A percentile compares a stretch with the other conserved stretches of the same genome.
Conservation (phyloP, 2,797 vertebrate genomes). For the Austrolebias charrua region DNA sequence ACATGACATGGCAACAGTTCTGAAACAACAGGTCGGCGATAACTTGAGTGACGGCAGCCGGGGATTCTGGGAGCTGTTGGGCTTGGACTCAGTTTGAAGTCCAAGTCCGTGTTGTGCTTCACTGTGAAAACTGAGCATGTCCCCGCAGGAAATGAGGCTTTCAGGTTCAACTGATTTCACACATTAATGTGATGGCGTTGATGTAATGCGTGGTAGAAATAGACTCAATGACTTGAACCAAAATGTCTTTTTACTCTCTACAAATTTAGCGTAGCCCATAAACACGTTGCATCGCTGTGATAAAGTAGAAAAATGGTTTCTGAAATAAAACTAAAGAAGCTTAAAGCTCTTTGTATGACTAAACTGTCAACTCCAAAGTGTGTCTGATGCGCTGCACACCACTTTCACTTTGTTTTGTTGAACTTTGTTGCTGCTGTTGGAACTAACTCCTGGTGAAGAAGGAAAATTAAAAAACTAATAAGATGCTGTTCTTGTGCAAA, state of each 20-base stretch:
- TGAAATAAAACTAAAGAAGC: constrained; percentile 6
- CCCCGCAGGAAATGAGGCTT: constrained; percentile 37
- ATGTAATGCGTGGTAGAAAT: constrained; percentile 39
- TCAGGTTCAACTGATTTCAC: constrained; percentile 57
- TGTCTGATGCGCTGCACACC: no score
- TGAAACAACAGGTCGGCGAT: constrained; percentile 54
- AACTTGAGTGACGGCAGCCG: constrained; percentile 29
- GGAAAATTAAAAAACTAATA: not conserved
- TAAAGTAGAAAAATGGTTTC: constrained; percentile 12
- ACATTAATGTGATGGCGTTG: constrained; percentile 42
- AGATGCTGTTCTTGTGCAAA: not conserved
- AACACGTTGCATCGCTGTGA: constrained; percentile 16
- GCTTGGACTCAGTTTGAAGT: constrained; percentile 45
- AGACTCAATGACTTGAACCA: constrained; percentile 28
- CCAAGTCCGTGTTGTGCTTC: constrained; percentile 29
- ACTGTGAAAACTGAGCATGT: constrained; percentile 26
- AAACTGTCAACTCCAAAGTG: not conserved
- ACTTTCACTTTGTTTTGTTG: no score
- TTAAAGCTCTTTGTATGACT: not conserved
- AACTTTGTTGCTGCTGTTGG: no score
- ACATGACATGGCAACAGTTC: constrained; percentile 47
- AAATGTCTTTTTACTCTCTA: constrained; percentile 18
- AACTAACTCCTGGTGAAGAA: not conserved
- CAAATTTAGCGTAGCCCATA: constrained; percentile 11
- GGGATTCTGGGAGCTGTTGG: constrained; percentile 28